These are phyloP conservation scores for Petrocephalus sullivani DNA, from an alignment of 2,797 vertebrate genomes.

Conservation along the genomic window DNA sequence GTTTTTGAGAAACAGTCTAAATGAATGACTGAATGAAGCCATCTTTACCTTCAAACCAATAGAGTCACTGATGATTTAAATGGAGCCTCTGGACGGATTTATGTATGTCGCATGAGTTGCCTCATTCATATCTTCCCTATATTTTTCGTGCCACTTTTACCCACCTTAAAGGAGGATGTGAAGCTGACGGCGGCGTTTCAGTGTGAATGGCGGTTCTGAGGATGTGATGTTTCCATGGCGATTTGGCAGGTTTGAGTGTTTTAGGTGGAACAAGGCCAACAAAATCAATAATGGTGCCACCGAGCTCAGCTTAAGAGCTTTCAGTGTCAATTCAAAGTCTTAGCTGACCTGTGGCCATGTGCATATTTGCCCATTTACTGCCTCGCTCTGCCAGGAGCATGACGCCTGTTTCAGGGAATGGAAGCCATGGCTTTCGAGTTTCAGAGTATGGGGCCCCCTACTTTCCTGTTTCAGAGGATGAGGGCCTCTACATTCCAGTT, in stretches of 20 bases:
- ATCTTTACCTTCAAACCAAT: neutral
- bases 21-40: neutral
- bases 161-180: neutral
- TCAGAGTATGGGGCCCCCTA: neutral
- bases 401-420: neutral
- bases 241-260: neutral
- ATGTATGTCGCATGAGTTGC: neutral
- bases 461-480: neutral
- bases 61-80: neutral
- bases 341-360: neutral
- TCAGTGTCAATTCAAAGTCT: neutral
- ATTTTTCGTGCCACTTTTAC: neutral
- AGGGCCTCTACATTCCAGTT: too few relatives aligned
- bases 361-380: neutral
- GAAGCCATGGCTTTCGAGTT: too few relatives aligned
- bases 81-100: neutral
- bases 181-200: neutral
- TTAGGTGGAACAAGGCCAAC: neutral
- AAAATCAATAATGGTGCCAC: neutral
- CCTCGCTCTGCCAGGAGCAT: neutral
- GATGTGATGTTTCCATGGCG: conserved; percentile 16
- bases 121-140: neutral
- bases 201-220: neutral
- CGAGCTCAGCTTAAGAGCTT: neutral
- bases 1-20: neutral